These are phyloP conservation scores for Cossypha niveicapilla DNA, from an alignment of 2,797 vertebrate genomes.

Conservation along the genomic window DNA sequence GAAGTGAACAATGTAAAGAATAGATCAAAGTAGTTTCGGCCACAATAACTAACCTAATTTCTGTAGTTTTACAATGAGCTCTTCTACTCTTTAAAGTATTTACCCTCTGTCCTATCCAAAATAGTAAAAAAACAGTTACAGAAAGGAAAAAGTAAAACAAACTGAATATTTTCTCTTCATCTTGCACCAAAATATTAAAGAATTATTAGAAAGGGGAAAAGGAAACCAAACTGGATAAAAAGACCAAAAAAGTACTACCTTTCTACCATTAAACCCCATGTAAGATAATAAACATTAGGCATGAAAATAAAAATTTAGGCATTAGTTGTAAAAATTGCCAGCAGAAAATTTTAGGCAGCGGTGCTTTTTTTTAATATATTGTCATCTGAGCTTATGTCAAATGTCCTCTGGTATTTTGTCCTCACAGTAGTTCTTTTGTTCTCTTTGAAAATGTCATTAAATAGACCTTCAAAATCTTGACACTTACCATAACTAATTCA, in stretches of 20 bases:
- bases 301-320: not conserved
- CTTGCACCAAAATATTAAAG: too few relatives aligned
- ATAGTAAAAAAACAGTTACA: not conserved
- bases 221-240: not conserved
- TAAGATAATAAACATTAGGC: not conserved
- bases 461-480: not conserved
- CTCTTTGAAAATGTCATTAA: not conserved
- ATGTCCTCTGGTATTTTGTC: not conserved
- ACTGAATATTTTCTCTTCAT: too few relatives aligned
- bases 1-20: not conserved
- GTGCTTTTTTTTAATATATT: not conserved
- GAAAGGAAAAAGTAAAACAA: not conserved
- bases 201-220: not conserved
- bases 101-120: not conserved
- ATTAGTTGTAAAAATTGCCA: not conserved
- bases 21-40: not conserved
- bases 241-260: not conserved
- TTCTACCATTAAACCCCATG: not conserved
- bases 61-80: slow-evolving; percentile 7
- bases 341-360: not conserved
- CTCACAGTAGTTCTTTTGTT: not conserved
- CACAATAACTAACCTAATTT: slow-evolving; percentile 13
- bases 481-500: not conserved
- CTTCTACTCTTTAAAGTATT: not conserved
- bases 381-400: not conserved